phyloP scores from a whole-genome alignment of 2,797 vertebrate genomes.

The Helicolenus hilgendorfi region DNA sequence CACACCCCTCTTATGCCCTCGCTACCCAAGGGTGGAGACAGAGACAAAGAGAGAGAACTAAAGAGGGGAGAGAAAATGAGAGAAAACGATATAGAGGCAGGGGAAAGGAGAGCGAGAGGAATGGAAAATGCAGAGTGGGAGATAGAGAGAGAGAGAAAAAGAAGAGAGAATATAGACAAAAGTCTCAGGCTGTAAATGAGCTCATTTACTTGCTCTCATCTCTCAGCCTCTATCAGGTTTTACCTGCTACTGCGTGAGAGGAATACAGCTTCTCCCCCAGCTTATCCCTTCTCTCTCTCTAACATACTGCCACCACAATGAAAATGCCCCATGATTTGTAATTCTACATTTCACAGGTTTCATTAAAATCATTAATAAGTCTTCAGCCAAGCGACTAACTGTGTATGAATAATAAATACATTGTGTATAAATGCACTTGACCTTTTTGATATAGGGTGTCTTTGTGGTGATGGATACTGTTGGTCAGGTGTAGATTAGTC shows the following conservation, averaged over 20 bases:
- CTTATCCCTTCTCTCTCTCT: neutral
- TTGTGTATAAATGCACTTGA: neutral
- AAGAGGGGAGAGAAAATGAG: neutral
- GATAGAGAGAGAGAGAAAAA: neutral
- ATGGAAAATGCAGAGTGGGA: constrained; percentile 3
- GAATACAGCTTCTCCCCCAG: constrained; percentile 58
- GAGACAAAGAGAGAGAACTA: constrained; percentile 22
- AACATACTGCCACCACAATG: neutral
- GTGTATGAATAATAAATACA: neutral
- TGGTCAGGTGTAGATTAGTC: neutral
- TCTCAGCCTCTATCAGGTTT: constrained; percentile 61
- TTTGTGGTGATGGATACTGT: neutral
- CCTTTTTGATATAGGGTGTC: neutral
- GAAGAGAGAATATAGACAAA: constrained; percentile 40
- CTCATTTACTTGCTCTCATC: constrained; percentile 79
- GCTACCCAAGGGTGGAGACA: constrained; percentile 13
- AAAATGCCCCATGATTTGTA: neutral
- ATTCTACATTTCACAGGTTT: neutral
- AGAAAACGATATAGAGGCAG: neutral
- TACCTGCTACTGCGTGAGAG: constrained; percentile 56
- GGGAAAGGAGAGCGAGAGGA: neutral
- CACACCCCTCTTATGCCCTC: constrained; percentile 44
- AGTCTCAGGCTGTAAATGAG: constrained; percentile 71
- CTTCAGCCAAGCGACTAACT: neutral
- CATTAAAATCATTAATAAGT: neutral